phyloP scores from a whole-genome alignment of 2,113 vertebrate genomes.

The Lota lota region DNA sequence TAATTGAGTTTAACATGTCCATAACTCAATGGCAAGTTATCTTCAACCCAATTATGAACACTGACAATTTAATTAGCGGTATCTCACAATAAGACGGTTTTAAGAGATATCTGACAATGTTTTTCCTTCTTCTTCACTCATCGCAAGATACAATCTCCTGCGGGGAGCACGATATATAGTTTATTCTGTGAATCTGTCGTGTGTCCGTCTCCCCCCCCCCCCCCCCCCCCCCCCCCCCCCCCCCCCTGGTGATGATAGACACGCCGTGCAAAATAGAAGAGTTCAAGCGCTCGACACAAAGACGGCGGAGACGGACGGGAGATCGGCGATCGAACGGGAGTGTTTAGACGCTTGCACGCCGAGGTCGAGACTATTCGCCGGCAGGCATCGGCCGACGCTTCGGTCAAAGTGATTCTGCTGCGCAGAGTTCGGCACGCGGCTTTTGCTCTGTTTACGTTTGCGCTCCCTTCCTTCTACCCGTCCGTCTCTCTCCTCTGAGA shows the following conservation, averaged over 20 bases:
- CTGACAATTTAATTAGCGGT: constrained; percentile 81
- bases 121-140: constrained; percentile 77
- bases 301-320: constrained; percentile 1
- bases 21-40: constrained; percentile 77
- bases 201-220: constrained; percentile 47
- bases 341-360: too few species aligned
- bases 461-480: too few species aligned
- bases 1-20: constrained; percentile 81
- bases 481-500: too few species aligned
- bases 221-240: constrained; percentile 59
- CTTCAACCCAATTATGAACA: constrained; percentile 80
- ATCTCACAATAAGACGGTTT: constrained; percentile 77
- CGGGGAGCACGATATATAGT: constrained; percentile 62
- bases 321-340: too few species aligned
- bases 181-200: constrained; percentile 56
- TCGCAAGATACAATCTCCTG: constrained; percentile 72
- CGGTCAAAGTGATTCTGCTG: too few species aligned
- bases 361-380: too few species aligned
- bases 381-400: too few species aligned
- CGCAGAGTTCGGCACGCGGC: too few species aligned
- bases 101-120: constrained; percentile 72
- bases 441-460: too few species aligned
- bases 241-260: constrained; percentile 62
- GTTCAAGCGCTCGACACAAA: constrained; percentile 65
- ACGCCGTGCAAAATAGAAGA: constrained; percentile 47